Conservation (phyloP, 2,888 invertebrate genomes). For the Xestobium rufovillosum region DNA sequence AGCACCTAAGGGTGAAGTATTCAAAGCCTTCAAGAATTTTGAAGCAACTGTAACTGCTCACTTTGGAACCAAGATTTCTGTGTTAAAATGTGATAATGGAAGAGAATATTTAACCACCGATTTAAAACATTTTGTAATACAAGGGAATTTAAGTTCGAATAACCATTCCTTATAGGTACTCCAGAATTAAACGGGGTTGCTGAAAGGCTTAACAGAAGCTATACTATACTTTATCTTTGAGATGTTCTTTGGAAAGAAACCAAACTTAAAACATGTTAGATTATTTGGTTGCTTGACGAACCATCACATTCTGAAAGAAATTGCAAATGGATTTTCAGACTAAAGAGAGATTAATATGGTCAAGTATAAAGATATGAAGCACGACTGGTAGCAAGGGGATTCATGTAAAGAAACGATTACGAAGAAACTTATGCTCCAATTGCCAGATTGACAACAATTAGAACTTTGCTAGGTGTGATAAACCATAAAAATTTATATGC, state of each 20-base stretch:
- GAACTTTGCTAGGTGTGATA: slow-evolving; percentile 5
- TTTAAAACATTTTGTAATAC: slow-evolving; percentile 8
- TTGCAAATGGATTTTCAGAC: slow-evolving; percentile 9
- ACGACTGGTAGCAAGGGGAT: slow-evolving; percentile 8
- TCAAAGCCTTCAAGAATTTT: slow-evolving; percentile 9
- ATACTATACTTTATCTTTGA: slow-evolving; percentile 22
- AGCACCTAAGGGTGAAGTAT: slow-evolving; percentile 10
- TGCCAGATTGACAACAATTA: slow-evolving; percentile 2
- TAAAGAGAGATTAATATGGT: slow-evolving; percentile 2
- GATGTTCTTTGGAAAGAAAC: slow-evolving; percentile 22
- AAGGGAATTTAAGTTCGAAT: slow-evolving; percentile 12
- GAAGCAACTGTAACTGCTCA: slow-evolving; percentile 5
- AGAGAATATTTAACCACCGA: too few species aligned
- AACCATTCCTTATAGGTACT: slow-evolving; percentile 16
- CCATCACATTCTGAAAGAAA: too few species aligned
- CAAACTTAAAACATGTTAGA: slow-evolving; percentile 21
- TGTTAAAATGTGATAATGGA: slow-evolving; percentile 16
- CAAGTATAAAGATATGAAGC: background rate
- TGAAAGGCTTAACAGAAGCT: slow-evolving; percentile 16
- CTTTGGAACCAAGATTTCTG: slow-evolving; percentile 5
- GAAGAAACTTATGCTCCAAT: slow-evolving; percentile 5
- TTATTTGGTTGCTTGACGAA: too few species aligned
- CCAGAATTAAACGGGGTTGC: slow-evolving; percentile 19
- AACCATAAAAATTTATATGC: background rate
- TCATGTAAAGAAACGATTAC: slow-evolving; percentile 4